Evolutionary conservation across 2,888 invertebrate species (phyloP), one percentile per base, ranked within the genome.

Genomic region (Tipula unca): DNA sequence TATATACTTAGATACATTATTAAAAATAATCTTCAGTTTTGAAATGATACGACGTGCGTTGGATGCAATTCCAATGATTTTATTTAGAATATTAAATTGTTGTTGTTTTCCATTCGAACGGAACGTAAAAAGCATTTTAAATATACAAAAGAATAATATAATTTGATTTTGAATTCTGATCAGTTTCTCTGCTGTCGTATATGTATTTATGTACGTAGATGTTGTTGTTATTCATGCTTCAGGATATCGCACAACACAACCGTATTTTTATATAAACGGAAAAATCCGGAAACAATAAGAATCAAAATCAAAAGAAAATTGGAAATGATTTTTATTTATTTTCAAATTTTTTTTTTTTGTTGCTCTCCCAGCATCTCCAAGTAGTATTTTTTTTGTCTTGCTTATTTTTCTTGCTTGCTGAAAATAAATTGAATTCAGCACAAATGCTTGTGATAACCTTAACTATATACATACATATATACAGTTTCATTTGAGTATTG

Each of bases 231-330:
- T 69, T 69, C 69, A 69, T 69, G 69, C 69, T 69, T 25, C 69
- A 69, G 69, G 69, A 69, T 69, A 69, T 69, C 69, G 10, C 69
- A 69, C 69, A 69, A 69, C 25, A 69, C 20, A 69, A 25, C 3
- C 69, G 69, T 69, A 17, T 25, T 10, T 13, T n/a, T 69, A 25
- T 69, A 69, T 25, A 69, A n/a, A 69, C 25, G 69, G 17, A 69
- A 69, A 69, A 69, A 69, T 69, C 69, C 69, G 69, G 69, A 69
- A 69, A 69, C 69, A 69, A 69, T 69, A 69, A 69, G 69, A 69
- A 10, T 25, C 25, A 69, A 69, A 69, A 69, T 69, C 69, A 69
- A 69, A 69, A 69, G 69, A 69, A 69, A 69, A 69, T 69, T 20
- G 69, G 10, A 69, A 69, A 69, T 20, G 48, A 48, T 48, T 69